Evolutionary conservation across 2,888 invertebrate genomes (phyloP).

Genomic region (Hemicrepidius hirtus): DNA sequence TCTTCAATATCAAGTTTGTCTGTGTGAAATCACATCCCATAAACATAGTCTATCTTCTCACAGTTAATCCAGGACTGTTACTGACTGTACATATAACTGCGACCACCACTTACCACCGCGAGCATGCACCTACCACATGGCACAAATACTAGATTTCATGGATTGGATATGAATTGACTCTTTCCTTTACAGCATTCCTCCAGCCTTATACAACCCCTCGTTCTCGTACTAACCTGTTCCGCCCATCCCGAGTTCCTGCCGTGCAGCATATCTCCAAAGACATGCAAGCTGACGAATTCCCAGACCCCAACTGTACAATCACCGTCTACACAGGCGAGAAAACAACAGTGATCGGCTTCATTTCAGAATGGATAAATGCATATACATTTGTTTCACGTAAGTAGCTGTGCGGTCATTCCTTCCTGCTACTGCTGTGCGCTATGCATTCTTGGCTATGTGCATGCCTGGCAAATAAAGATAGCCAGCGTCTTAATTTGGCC

Average conservation of each 20-base stretch:
- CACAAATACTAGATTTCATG: constrained; percentile 27
- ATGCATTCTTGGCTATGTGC: constrained; percentile 45
- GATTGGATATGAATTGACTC: constrained; percentile 55
- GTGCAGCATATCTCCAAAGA: constrained; percentile 66
- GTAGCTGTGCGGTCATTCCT: constrained; percentile 67
- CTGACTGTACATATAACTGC: constrained; percentile 27
- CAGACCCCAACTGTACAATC: constrained; percentile 73
- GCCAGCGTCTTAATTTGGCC: constrained; percentile 2
- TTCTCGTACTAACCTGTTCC: constrained; percentile 62
- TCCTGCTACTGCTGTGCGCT: constrained; percentile 59
- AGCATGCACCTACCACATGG: constrained; percentile 36
- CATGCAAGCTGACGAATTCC: constrained; percentile 68
- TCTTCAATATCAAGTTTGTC: too few relatives aligned
- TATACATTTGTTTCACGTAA: constrained; percentile 82
- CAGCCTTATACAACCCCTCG: constrained; percentile 64
- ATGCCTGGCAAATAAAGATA: constrained; percentile 32
- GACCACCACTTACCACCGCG: constrained; percentile 30
- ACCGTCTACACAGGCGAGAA: constrained; percentile 72
- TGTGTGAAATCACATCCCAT: background rate
- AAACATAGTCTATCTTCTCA: background rate
- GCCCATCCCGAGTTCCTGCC: constrained; percentile 63
- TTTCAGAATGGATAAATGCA: constrained; percentile 82
- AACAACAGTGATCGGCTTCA: constrained; percentile 77
- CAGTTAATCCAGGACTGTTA: constrained; percentile 20
- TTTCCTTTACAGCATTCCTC: constrained; percentile 65